Evolutionary conservation across 35 echinoderm and acorn worm species (phyloP).

Genomic region (Lytechinus variegatus): DNA sequence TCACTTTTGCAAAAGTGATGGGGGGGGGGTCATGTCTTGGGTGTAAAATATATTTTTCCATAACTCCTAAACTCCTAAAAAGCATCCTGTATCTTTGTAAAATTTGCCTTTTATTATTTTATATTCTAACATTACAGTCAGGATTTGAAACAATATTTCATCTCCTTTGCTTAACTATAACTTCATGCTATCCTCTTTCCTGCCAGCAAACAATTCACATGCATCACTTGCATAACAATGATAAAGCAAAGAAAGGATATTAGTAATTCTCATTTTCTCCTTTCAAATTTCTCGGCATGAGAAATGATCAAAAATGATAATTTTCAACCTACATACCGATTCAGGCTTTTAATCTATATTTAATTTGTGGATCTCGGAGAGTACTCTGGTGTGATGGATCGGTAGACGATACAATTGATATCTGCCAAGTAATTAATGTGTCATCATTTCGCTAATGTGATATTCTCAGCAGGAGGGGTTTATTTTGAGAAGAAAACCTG

Average conservation of each 20-base stretch:
- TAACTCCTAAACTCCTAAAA: too few relatives aligned
- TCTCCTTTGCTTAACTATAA: background rate
- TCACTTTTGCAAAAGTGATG: too few relatives aligned
- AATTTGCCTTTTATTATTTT: background rate
- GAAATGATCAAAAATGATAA: background rate
- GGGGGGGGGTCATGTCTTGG: too few relatives aligned
- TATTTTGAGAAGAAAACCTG: background rate
- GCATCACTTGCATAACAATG: background rate
- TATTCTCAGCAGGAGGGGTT: background rate
- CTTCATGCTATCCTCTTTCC: too few relatives aligned
- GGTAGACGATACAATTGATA: background rate
- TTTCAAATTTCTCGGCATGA: background rate
- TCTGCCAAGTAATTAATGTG: background rate
- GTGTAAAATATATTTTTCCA: too few relatives aligned
- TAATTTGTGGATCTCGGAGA: background rate
- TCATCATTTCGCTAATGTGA: conserved; percentile 2
- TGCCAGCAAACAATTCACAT: background rate
- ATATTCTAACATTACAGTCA: background rate
- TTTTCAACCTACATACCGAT: background rate
- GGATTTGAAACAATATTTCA: background rate
- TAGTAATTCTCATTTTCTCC: background rate
- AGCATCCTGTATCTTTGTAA: background rate
- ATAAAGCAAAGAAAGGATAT: background rate
- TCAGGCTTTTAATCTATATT: conserved; percentile 20
- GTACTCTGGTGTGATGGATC: background rate